Conservation (phyloP, 1,140 invertebrate species). For the Geopemphigus sp. region DNA sequence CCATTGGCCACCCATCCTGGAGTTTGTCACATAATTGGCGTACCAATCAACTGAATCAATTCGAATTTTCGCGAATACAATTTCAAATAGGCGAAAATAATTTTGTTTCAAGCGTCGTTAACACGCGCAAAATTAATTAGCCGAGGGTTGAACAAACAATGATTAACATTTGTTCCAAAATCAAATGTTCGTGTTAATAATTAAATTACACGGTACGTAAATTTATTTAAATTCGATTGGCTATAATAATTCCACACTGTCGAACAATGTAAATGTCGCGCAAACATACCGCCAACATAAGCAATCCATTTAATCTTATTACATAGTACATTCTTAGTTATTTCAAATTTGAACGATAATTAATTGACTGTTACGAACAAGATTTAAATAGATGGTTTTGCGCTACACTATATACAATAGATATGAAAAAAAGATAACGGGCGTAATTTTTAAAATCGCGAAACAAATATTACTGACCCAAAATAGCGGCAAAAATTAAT, state of each 20-base stretch:
- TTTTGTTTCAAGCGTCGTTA: too few species aligned
- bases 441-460: not conserved
- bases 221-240: conserved; percentile 25
- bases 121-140: too few species aligned
- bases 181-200: too few species aligned
- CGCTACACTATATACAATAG: not conserved
- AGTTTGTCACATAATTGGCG: too few species aligned
- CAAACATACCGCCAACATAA: not conserved
- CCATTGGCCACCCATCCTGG: too few species aligned
- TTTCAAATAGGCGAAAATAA: too few species aligned
- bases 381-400: not conserved
- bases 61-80: too few species aligned
- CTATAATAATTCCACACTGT: conserved; percentile 11
- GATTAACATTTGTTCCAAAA: too few species aligned
- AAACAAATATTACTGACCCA: not conserved
- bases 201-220: too few species aligned
- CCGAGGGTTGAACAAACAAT: too few species aligned
- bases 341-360: conserved; percentile 9
- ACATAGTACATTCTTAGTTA: not conserved
- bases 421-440: not conserved
- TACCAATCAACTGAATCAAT: too few species aligned
- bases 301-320: not conserved
- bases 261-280: not conserved
- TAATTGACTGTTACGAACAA: not conserved
- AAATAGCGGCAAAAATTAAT: not conserved